These are phyloP conservation scores for Pammene aurita DNA, from an alignment of 2,888 invertebrate species.

Conservation along the genomic window DNA sequence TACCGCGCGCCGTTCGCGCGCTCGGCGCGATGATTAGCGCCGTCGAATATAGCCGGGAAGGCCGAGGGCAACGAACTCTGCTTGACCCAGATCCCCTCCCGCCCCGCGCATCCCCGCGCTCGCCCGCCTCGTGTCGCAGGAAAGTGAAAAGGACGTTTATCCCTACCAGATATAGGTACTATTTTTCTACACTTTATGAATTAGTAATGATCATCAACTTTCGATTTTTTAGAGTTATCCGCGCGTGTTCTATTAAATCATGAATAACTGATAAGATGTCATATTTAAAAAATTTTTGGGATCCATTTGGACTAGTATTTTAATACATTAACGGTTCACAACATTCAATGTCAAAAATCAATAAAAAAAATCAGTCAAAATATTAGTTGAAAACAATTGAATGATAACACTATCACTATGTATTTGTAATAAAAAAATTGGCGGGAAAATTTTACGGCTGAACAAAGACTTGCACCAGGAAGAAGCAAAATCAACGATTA, in stretches of 20 bases:
- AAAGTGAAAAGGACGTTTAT: conserved; percentile 77
- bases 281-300: neutral
- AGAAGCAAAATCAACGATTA: neutral
- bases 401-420: neutral
- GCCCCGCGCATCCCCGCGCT: conserved; percentile 46
- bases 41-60: conserved; percentile 82
- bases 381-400: neutral
- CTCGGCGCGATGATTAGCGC: conserved; percentile 71
- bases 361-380: no score
- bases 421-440: conserved; percentile 22
- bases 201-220: conserved; percentile 23
- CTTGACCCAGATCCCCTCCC: conserved; percentile 77
- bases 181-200: conserved; percentile 33
- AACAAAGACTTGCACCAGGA: neutral
- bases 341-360: neutral
- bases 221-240: conserved; percentile 15
- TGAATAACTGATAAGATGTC: neutral
- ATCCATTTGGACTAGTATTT: neutral
- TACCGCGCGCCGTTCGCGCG: conserved; percentile 45
- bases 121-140: conserved; percentile 56
- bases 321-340: neutral
- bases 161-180: conserved; percentile 49
- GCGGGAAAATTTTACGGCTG: conserved; percentile 30
- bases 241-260: neutral
- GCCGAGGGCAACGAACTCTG: conserved; percentile 83